These are phyloP conservation scores for Bombyx mandarina DNA, from an alignment of 1,140 invertebrate species.

Conservation along the genomic window DNA sequence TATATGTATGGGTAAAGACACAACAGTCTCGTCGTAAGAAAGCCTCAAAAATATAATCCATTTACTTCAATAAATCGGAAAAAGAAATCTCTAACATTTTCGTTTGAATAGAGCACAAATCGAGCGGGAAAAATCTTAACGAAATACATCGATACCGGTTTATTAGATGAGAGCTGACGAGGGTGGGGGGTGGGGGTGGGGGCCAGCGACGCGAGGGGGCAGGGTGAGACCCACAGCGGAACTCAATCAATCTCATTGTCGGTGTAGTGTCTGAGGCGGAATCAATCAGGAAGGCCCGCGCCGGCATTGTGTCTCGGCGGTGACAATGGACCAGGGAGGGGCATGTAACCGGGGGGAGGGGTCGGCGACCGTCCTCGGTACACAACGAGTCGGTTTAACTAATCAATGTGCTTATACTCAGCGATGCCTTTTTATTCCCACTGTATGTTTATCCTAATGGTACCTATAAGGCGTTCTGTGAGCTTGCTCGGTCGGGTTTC, in stretches of 20 bases:
- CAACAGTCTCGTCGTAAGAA: too few species aligned
- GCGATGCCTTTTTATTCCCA: too few species aligned
- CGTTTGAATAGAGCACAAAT: neutral
- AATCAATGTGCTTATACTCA: too few species aligned
- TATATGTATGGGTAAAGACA: too few species aligned
- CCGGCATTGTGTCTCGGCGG: slow-evolving; percentile 11
- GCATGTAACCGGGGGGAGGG: too few species aligned
- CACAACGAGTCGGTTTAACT: too few species aligned
- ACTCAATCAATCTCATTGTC: slow-evolving; percentile 26
- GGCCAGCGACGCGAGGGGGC: neutral
- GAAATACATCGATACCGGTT: slow-evolving; percentile 3
- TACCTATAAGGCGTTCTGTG: too few species aligned
- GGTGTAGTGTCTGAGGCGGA: slow-evolving; percentile 20
- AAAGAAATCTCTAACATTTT: neutral
- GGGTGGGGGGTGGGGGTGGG: too few species aligned
- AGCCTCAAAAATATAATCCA: too few species aligned
- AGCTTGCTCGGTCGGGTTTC: too few species aligned
- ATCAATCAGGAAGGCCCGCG: slow-evolving; percentile 32
- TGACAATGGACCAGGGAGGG: neutral
- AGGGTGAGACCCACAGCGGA: slow-evolving; percentile 1
- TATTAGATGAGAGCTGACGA: slow-evolving; percentile 2
- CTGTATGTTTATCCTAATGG: too few species aligned
- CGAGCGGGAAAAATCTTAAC: neutral
- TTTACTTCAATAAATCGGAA: neutral
- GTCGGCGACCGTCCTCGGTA: too few species aligned